These are phyloP conservation scores for Amblyopsis rosae DNA, from an alignment of 2,113 vertebrate genomes.

Conservation along the genomic window DNA sequence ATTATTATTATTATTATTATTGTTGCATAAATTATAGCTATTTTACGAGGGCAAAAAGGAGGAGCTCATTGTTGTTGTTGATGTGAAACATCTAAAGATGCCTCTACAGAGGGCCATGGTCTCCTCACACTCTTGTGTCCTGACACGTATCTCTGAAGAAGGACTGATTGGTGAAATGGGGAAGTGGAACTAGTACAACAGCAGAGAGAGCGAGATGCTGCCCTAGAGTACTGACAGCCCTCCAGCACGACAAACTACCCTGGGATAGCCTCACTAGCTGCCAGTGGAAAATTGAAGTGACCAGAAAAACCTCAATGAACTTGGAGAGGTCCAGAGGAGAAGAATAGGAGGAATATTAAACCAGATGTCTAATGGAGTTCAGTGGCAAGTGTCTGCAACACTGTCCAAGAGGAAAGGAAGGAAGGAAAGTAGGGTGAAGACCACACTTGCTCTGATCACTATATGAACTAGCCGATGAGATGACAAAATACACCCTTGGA, in stretches of 20 bases:
- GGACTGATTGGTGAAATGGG: constrained; percentile 54
- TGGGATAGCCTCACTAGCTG: constrained; percentile 80
- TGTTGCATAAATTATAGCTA: too few species aligned
- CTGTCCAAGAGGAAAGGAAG: constrained; percentile 60
- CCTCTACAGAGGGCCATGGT: constrained; percentile 1
- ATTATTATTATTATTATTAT: too few species aligned
- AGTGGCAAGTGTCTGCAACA: constrained; percentile 80
- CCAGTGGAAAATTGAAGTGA: constrained; percentile 84
- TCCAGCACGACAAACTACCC: constrained; percentile 81
- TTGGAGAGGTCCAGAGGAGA: constrained; percentile 77
- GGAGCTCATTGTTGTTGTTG: too few species aligned
- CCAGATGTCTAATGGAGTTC: constrained; percentile 82
- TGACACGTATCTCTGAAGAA: constrained; percentile 6
- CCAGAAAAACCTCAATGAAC: constrained; percentile 82
- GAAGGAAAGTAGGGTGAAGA: constrained; percentile 26
- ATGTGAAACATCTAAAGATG: too few species aligned
- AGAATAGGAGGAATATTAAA: constrained; percentile 80
- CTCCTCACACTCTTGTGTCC: constrained; percentile 6
- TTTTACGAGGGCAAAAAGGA: too few species aligned
- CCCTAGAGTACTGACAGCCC: constrained; percentile 71
- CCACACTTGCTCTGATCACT: constrained; percentile 5
- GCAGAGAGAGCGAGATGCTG: constrained; percentile 62
- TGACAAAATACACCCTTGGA: constrained; percentile 3
- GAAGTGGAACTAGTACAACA: constrained; percentile 62
- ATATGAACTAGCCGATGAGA: constrained; percentile 16